Conservation (phyloP, 2,113 vertebrate species). For the Gymnogyps californianus region DNA sequence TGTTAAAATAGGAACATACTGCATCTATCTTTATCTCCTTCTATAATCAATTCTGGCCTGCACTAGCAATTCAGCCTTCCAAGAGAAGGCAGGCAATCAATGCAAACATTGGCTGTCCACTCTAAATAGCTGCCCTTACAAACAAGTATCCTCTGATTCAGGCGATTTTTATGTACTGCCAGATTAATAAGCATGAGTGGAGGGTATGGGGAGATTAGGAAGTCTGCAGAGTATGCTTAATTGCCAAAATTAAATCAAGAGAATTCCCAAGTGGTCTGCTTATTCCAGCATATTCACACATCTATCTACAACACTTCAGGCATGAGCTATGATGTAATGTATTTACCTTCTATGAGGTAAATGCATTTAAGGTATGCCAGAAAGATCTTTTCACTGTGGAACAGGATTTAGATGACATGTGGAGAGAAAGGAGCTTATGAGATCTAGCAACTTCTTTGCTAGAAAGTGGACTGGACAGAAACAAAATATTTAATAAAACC, state of each 20-base stretch:
- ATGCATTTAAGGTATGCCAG: neutral
- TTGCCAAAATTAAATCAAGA: neutral
- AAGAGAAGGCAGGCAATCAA: neutral
- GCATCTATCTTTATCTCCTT: neutral
- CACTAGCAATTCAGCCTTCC: neutral
- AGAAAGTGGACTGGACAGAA: neutral
- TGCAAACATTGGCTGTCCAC: neutral
- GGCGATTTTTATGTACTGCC: neutral
- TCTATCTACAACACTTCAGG: neutral
- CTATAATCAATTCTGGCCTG: neutral
- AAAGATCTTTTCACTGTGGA: neutral
- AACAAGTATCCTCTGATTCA: neutral
- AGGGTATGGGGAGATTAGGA: neutral
- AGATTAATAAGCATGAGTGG: neutral
- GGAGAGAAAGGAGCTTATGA: neutral
- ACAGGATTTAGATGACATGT: neutral
- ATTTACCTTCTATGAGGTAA: neutral
- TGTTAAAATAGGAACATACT: neutral
- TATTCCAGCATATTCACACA: neutral
- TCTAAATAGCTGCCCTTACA: neutral
- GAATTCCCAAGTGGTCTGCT: neutral
- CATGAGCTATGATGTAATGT: neutral
- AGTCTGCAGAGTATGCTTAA: neutral
- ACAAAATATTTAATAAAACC: neutral
- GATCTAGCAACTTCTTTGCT: neutral